These are phyloP conservation scores for Melanotus villosus DNA, from an alignment of 2,888 invertebrate species.

Conservation along the genomic window DNA sequence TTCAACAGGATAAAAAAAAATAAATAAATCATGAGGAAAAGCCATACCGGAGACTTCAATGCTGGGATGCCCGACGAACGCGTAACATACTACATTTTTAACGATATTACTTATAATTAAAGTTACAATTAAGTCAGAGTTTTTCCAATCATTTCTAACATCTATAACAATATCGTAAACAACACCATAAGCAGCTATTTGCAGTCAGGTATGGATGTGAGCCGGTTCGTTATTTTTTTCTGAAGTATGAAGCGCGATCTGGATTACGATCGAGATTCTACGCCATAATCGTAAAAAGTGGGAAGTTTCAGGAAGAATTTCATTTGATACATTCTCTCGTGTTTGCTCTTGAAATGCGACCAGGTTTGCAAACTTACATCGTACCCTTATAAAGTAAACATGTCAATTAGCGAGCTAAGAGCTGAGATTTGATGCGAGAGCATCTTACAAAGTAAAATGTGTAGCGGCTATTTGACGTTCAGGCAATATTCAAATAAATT, in stretches of 20 bases:
- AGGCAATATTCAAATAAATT: too few species aligned
- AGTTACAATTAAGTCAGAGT: slow-evolving; percentile 48
- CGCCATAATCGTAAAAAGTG: slow-evolving; percentile 32
- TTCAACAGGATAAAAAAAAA: neutral
- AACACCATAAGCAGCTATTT: slow-evolving; percentile 57
- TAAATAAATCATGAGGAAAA: neutral
- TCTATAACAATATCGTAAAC: slow-evolving; percentile 64
- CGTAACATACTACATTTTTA: neutral
- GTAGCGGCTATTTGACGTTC: too few species aligned
- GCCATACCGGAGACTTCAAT: neutral
- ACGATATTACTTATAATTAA: slow-evolving; percentile 45
- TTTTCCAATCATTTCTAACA: slow-evolving; percentile 56
- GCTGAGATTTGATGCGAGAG: slow-evolving; percentile 37
- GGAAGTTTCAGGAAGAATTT: slow-evolving; percentile 43
- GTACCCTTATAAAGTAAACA: slow-evolving; percentile 50
- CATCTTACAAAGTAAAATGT: neutral
- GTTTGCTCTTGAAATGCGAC: slow-evolving; percentile 19
- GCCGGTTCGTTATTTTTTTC: slow-evolving; percentile 55
- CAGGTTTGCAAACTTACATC: slow-evolving; percentile 20
- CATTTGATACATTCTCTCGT: slow-evolving; percentile 34
- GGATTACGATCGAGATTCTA: slow-evolving; percentile 47
- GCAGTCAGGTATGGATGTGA: slow-evolving; percentile 52
- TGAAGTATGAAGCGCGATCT: slow-evolving; percentile 47
- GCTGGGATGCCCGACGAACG: neutral
- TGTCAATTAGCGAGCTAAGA: slow-evolving; percentile 48